phyloP scores from a whole-genome alignment of 2,113 vertebrate species.

The Zingel zingel region DNA sequence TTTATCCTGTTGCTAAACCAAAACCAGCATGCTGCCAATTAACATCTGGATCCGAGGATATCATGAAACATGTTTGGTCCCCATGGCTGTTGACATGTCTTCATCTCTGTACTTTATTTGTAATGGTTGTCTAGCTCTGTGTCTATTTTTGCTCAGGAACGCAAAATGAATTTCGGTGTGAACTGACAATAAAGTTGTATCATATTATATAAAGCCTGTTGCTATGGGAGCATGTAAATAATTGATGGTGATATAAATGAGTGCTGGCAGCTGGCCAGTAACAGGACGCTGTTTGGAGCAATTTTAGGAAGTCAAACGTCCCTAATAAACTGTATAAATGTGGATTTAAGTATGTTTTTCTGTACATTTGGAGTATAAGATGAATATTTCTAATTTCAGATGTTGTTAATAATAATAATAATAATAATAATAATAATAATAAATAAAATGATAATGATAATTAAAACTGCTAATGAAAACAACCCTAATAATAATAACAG shows the following conservation, averaged over 20 bases:
- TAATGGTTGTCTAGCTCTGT: too few relatives aligned
- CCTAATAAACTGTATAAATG: background rate
- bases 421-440: too few relatives aligned
- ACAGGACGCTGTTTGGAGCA: background rate
- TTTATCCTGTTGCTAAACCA: too few relatives aligned
- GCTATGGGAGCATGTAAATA: background rate
- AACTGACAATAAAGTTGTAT: too few relatives aligned
- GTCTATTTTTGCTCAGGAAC: too few relatives aligned
- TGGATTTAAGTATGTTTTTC: background rate
- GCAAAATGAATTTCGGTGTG: too few relatives aligned
- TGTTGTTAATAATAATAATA: too few relatives aligned
- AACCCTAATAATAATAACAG: background rate
- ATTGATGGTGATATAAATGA: background rate
- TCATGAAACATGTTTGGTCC: too few relatives aligned
- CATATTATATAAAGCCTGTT: background rate
- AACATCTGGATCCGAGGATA: too few relatives aligned
- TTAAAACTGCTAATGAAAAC: background rate
- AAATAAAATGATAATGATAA: background rate
- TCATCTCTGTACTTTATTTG: too few relatives aligned
- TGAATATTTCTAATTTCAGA: background rate
- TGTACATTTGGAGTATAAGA: background rate
- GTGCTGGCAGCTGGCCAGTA: background rate
- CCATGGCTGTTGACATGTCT: too few relatives aligned
- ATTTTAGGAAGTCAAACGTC: background rate
- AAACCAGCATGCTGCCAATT: too few relatives aligned